Conservation (phyloP, 2,888 invertebrate species). For the Venustoraphidia nigricollis region DNA sequence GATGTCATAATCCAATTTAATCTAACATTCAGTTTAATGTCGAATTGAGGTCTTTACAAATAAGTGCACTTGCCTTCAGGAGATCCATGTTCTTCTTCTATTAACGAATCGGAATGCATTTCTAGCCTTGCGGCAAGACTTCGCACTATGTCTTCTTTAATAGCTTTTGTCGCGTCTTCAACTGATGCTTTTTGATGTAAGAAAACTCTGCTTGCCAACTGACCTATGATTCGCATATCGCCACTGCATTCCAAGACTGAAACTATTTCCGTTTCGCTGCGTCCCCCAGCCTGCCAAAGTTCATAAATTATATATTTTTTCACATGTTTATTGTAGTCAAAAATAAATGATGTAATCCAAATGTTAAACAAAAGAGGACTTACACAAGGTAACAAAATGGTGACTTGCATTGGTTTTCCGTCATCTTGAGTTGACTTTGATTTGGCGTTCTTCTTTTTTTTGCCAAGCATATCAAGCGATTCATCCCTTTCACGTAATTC, state of each 20-base stretch:
- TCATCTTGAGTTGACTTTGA: slow-evolving; percentile 29
- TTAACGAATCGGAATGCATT: slow-evolving; percentile 84
- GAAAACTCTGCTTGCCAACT: slow-evolving; percentile 59
- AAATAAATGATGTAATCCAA: too few species aligned
- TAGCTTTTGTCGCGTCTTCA: slow-evolving; percentile 50
- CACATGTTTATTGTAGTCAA: not conserved
- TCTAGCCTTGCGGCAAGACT: slow-evolving; percentile 75
- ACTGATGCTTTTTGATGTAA: slow-evolving; percentile 62
- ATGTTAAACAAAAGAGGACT: slow-evolving; percentile 22
- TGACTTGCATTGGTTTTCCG: slow-evolving; percentile 41
- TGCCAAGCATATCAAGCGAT: slow-evolving; percentile 43
- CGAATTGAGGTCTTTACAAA: slow-evolving; percentile 12
- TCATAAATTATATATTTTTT: slow-evolving; percentile 10
- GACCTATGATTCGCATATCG: slow-evolving; percentile 56
- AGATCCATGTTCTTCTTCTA: slow-evolving; percentile 60
- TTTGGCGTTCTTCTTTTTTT: slow-evolving; percentile 38
- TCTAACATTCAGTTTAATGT: not conserved
- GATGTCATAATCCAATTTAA: too few species aligned
- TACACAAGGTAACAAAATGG: slow-evolving; percentile 55
- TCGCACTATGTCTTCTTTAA: slow-evolving; percentile 71
- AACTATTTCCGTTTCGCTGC: slow-evolving; percentile 28
- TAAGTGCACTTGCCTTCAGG: slow-evolving; percentile 41
- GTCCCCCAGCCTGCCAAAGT: slow-evolving; percentile 28
- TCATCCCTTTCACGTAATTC: slow-evolving; percentile 47
- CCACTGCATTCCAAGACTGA: slow-evolving; percentile 43